These are phyloP conservation scores for Ceratosolen solmsi DNA, from an alignment of 1,140 invertebrate genomes.

Conservation along the genomic window DNA sequence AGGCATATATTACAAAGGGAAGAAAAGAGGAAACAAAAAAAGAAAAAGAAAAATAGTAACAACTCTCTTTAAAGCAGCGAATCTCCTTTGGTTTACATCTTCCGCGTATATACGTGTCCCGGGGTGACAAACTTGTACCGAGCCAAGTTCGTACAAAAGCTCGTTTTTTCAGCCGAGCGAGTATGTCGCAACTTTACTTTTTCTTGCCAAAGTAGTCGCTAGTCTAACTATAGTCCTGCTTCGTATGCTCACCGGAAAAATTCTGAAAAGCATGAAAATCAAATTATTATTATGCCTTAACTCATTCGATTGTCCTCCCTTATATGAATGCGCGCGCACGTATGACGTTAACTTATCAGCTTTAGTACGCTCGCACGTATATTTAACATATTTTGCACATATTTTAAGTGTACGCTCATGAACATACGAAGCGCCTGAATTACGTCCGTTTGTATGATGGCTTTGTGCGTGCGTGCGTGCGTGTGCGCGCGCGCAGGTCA, in stretches of 20 bases:
- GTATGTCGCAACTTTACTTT: background rate
- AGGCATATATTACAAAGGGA: background rate
- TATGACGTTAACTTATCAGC: too few species aligned
- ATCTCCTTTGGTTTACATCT: too few species aligned
- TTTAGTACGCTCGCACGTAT: too few species aligned
- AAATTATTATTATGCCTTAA: slow-evolving; percentile 36
- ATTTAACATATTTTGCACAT: too few species aligned
- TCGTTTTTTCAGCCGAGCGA: background rate
- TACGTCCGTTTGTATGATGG: background rate
- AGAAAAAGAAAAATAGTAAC: background rate
- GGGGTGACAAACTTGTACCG: too few species aligned
- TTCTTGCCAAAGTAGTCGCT: background rate
- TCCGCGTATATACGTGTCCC: too few species aligned
- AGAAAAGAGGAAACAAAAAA: background rate
- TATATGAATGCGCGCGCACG: too few species aligned
- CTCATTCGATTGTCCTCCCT: background rate
- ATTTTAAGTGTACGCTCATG: background rate
- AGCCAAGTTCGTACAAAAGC: background rate
- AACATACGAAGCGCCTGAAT: background rate
- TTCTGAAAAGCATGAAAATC: slow-evolving; percentile 8
- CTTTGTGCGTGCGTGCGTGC: background rate
- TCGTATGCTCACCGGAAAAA: background rate
- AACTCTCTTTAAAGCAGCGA: background rate
- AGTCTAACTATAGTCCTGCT: background rate
- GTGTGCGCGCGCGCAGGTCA: background rate